These are phyloP conservation scores for Psephotus haematonotus DNA, from an alignment of 2,113 vertebrate genomes.

Conservation along the genomic window DNA sequence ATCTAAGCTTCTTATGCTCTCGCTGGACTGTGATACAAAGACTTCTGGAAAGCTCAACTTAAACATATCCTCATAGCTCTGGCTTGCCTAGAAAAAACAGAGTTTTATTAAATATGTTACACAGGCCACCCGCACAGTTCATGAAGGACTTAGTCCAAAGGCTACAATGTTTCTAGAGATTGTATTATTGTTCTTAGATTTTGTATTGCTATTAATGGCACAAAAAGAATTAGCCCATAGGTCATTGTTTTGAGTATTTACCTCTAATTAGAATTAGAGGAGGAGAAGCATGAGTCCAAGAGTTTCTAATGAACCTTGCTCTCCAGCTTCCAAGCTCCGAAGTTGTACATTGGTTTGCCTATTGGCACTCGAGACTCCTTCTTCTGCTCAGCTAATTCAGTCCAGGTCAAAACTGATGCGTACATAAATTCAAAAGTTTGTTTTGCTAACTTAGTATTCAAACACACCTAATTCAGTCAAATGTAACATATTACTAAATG, in stretches of 20 bases:
- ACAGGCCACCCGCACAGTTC: neutral
- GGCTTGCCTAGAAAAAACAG: conserved; percentile 42
- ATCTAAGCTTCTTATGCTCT: conserved; percentile 49
- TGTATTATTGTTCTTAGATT: neutral
- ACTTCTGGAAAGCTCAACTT: conserved; percentile 69
- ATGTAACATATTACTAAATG: neutral
- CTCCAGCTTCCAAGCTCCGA: neutral
- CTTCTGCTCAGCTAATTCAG: neutral
- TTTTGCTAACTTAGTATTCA: neutral
- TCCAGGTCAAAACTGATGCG: neutral
- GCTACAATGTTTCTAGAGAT: neutral
- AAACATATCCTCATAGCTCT: conserved; percentile 60
- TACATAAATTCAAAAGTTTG: neutral
- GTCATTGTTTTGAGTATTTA: neutral
- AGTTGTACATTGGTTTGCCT: neutral
- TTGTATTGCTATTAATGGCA: neutral
- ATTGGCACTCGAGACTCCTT: neutral
- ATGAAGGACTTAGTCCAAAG: neutral
- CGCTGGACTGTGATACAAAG: conserved; percentile 22
- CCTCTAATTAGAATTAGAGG: neutral
- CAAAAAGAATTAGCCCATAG: neutral
- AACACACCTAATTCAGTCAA: neutral
- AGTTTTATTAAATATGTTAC: neutral
- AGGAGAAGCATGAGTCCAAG: neutral
- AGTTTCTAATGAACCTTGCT: neutral